Conservation (phyloP, 64 coral and sea anemone species). For the Actinia tenebrosa region DNA sequence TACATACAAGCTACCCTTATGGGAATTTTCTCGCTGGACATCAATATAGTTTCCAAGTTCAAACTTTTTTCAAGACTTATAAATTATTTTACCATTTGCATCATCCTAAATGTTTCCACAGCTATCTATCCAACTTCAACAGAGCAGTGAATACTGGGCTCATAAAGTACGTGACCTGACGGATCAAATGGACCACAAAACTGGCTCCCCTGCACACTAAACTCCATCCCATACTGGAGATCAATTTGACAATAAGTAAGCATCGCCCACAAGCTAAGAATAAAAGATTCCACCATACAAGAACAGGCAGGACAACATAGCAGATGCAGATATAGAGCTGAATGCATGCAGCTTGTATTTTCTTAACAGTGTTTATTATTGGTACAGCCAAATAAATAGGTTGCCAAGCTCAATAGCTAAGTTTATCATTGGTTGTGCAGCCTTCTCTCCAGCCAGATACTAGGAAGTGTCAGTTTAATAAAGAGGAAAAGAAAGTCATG, state of each 20-base stretch:
- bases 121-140: slow-evolving; percentile 98
- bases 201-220: slow-evolving; percentile 25
- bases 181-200: slow-evolving; percentile 62
- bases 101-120: slow-evolving; percentile 7
- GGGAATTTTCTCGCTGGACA: too few species aligned
- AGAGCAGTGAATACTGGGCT: slow-evolving; percentile 97
- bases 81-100: too few species aligned
- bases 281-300: background rate
- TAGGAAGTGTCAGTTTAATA: slow-evolving; percentile 4
- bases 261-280: background rate
- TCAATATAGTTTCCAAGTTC: too few species aligned
- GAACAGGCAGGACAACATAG: background rate
- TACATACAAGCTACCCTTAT: too few species aligned
- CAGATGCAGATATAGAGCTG: background rate
- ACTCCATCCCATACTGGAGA: background rate
- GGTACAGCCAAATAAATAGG: background rate
- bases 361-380: background rate
- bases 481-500: background rate
- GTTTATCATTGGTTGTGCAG: background rate
- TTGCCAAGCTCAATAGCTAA: background rate
- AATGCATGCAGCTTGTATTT: background rate
- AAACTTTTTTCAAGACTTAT: too few species aligned
- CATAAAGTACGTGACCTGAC: slow-evolving; percentile 92
- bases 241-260: background rate
- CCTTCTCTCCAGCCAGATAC: background rate